Evolutionary conservation across 2,113 vertebrate species (phyloP), one percentile per base, ranked within the genome.

Genomic region (Catharus bicknelli): DNA sequence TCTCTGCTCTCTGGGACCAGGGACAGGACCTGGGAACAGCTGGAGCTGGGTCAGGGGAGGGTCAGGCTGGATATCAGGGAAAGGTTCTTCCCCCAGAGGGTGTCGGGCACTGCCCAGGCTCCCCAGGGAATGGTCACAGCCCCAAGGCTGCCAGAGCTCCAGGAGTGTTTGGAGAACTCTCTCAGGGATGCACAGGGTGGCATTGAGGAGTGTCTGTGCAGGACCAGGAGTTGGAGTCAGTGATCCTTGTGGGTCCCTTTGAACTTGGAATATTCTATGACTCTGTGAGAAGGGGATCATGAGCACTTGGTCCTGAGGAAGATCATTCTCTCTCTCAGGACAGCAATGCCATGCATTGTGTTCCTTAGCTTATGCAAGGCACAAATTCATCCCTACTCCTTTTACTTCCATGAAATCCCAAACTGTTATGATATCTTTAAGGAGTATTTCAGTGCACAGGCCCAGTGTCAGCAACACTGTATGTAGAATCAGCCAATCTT

Each of bases 301-400:
- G 10, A 77, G 19, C 8, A 3, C 38, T 40, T 1, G 0, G 32
- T 55, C 48, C 18, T 5, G 18, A 27, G 1, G 2, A 72, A 69
- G 45, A 40, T 22, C 23, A n/a, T 38, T 40, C 27, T 27, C 42
- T 54, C 70, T n/a, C 0, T 0, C 21, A 23, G 26, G 43, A 38
- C 16, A 48, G 48, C 0, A 1, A 11, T 11, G n/a, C 38, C 16
- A 9, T 3, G 8, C 10, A 20, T 5, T 8, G 19, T 2, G 1
- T 29, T 42, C 23, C 27, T 42, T 1, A 0, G 5, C 34, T 83
- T 64, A 67, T 1, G 0, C 7, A 20, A 47, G 15, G 16, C 14
- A 59, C 4, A 1, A 64, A 68, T 64, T 50, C 23, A 51, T 19
- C 48, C 5, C 1, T 7, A n/a, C 5, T 11, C 16, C 26, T 27